Evolutionary conservation across 1,140 invertebrate genomes (phyloP), one percentile per base, ranked within the genome.

Genomic region (Leptinotarsa texana): DNA sequence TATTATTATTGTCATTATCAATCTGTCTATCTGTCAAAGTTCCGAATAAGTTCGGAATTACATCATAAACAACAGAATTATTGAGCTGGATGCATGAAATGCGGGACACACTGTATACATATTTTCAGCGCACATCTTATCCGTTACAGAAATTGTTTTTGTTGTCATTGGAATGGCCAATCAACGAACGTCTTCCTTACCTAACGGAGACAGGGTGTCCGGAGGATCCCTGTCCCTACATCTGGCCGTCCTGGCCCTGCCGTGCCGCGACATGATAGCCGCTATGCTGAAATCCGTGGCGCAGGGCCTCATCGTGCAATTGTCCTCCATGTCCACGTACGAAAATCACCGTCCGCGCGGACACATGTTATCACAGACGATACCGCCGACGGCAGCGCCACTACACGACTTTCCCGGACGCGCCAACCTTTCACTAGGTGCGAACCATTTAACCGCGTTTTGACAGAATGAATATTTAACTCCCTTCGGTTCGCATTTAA

Each of bases 271-370:
- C 93, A 95, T 95, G 79, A 95, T 95, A 73, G 94, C 94, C 21
- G 93, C 94, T 77, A 95, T 95, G 83, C 93, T 94, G 88, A 95
- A 95, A 87, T 95, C 93, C 42, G 93, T 95, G 84, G 93, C 92
- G 85, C 91, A 92, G 74, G 91, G 90, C 79, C 88, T 82, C 82
- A 88, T 87, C 69, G 88, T 89, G 84, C 88, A 89, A 77, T 89
- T 88, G 81, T 89, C 88, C 80, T 89, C 89, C 84, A 85, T 85
- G 81, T 79, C 79, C 81, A 8, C 33, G 33, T 42, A 42, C 70
- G 72, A 69, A 74, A 75, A 77, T 69, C 75, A 82, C 78, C 78
- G 47, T 33, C 73, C 62, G 13, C 42, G 18, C 33, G n/a, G 3
- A 57, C 73, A 74, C 48, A 68, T 68, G 33, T 51, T 71, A 73